Conservation (phyloP, 2,113 vertebrate genomes). For the Agapornis roseicollis region DNA sequence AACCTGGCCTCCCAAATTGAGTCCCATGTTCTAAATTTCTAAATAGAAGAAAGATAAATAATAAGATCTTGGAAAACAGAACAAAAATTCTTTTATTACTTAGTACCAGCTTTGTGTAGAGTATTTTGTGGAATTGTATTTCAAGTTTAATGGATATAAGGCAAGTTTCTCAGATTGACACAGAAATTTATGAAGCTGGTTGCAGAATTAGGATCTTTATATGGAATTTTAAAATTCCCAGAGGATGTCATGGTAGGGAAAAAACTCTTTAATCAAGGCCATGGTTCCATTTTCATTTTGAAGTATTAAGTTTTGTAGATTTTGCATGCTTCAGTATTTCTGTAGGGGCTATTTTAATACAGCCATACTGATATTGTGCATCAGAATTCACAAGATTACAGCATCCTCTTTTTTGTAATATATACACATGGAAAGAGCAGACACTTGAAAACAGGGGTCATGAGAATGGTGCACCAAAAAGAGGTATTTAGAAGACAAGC, state of each 20-base stretch:
- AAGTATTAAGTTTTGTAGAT: not conserved
- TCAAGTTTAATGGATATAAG: not conserved
- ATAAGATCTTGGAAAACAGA: not conserved
- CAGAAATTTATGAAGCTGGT: not conserved
- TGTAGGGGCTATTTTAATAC: not conserved
- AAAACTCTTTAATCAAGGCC: not conserved
- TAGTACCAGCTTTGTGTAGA: not conserved
- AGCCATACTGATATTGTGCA: not conserved
- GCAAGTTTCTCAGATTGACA: not conserved
- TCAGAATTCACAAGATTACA: not conserved
- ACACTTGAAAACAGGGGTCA: not conserved
- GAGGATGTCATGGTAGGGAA: not conserved
- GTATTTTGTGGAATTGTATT: not conserved
- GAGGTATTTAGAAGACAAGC: not conserved
- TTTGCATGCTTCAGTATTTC: not conserved
- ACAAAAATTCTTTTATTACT: not conserved
- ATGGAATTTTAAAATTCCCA: not conserved
- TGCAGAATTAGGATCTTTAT: not conserved
- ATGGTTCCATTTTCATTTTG: not conserved
- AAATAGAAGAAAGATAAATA: not conserved
- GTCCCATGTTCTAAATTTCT: not conserved
- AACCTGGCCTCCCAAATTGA: not conserved
- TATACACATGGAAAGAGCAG: not conserved
- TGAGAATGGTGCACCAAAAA: not conserved
- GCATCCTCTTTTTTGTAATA: not conserved